Evolutionary conservation across 1,140 invertebrate genomes (phyloP), one percentile per base, ranked within the genome.

Genomic region (Pseudomyrmex cubaensis): DNA sequence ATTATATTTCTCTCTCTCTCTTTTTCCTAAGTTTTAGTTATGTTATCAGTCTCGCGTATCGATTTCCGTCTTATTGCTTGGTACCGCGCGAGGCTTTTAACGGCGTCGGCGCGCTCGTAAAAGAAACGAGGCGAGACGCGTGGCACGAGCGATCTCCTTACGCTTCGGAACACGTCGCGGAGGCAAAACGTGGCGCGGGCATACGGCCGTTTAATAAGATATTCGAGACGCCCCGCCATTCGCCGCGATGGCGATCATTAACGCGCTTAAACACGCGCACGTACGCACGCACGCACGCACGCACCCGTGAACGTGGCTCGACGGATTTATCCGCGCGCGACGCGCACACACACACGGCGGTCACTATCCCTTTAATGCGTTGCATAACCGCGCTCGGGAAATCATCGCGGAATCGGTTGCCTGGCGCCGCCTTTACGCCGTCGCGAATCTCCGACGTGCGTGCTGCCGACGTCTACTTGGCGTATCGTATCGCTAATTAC

Each of bases 351-450:
- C 12, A 87, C 67, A 86, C 78, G 54, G 85, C 69, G 86, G 66
- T 69, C 73, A 87, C 85, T 86, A 85, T 87, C 73, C 66, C 67
- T 74, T 35, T 78, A 78, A 86, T 69, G 35, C 66, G 46, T 87
- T 88, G 82, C 87, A 75, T 85, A 88, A 88, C 75, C 4, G 35
- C 56, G 22, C 20, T 3, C 52, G 17, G 13, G 35, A 35, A 66
- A 77, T 80, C 73, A 61, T 87, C 66, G 67, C 54, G 59, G 82
- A 85, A 87, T 87, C 82, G 54, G 35, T 70, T 72, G 59, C 35
- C n/a, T 82, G 85, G 85, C 87, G 87, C 87, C 86, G 84, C 82
- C 77, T 87, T 87, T 87, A 66, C 63, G 48, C 74, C 74, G 63
- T 50, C 22, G 25, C 25, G 56, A 44, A 44, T 48, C 70, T 56